These are phyloP conservation scores for Crocallis elinguaria DNA, from an alignment of 2,888 invertebrate genomes.

Conservation along the genomic window DNA sequence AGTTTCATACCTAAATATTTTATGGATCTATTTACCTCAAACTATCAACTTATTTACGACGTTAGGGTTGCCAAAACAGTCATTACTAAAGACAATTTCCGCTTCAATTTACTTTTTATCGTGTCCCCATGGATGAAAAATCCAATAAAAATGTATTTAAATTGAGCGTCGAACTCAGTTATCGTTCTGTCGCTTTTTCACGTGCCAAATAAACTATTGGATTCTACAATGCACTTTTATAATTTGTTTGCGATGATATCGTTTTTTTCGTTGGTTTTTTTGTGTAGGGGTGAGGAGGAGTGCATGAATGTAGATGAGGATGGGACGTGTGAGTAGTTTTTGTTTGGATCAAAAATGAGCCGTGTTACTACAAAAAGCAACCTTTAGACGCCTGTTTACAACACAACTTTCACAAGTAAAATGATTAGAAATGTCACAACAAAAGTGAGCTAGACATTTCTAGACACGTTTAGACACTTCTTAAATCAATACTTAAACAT, in stretches of 20 bases:
- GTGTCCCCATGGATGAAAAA: conserved; percentile 10
- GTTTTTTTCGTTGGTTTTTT: conserved; percentile 34
- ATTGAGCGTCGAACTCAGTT: conserved; percentile 35
- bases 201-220: conserved; percentile 38
- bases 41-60: neutral
- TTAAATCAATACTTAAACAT: too few species aligned
- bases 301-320: conserved; percentile 44
- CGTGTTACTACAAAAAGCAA: neutral
- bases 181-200: conserved; percentile 37
- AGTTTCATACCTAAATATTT: too few species aligned
- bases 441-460: too few species aligned
- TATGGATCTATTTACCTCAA: neutral
- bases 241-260: conserved; percentile 38
- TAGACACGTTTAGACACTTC: too few species aligned
- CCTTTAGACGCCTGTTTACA: too few species aligned
- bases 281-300: conserved; percentile 33
- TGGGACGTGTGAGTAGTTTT: conserved; percentile 42
- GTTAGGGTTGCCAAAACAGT: conserved; percentile 6
- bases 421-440: too few species aligned
- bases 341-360: neutral
- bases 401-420: too few species aligned
- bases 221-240: conserved; percentile 41
- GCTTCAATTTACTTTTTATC: conserved; percentile 22
- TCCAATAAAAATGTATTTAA: conserved; percentile 40
- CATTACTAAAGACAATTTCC: conserved; percentile 16